phyloP scores from a whole-genome alignment of 2,797 vertebrate genomes.

The Pteronotus mesoamericanus region DNA sequence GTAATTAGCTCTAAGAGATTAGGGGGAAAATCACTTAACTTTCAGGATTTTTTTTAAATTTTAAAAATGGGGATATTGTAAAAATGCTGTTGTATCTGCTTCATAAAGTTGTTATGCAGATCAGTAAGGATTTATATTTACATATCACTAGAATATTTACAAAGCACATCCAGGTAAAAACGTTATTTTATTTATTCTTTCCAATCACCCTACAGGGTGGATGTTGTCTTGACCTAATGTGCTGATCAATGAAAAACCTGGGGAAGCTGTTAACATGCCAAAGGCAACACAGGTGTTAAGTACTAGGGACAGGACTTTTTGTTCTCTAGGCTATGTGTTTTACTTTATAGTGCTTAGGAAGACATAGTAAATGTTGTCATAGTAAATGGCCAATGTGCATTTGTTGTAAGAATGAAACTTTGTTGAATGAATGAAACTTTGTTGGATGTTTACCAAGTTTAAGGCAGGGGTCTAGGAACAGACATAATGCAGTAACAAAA shows the following conservation, averaged over 20 bases:
- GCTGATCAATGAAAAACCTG: conserved; percentile 2
- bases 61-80: neutral
- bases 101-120: neutral
- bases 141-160: neutral
- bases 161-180: neutral
- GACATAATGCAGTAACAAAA: neutral
- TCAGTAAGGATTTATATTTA: neutral
- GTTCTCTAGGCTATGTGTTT: neutral
- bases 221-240: neutral
- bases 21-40: neutral
- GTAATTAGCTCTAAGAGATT: neutral
- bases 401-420: conserved; percentile 26
- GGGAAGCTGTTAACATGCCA: neutral
- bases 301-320: neutral
- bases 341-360: neutral
- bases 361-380: neutral
- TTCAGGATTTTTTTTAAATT: neutral
- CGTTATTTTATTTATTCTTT: neutral
- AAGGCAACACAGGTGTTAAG: neutral
- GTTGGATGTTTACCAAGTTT: neutral
- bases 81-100: neutral
- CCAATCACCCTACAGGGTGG: neutral
- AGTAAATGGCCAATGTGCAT: neutral
- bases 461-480: neutral
- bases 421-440: neutral